Base-by-base conservation (phyloP, 2,888 invertebrate species). In the Osedax fenrisi region DNA sequence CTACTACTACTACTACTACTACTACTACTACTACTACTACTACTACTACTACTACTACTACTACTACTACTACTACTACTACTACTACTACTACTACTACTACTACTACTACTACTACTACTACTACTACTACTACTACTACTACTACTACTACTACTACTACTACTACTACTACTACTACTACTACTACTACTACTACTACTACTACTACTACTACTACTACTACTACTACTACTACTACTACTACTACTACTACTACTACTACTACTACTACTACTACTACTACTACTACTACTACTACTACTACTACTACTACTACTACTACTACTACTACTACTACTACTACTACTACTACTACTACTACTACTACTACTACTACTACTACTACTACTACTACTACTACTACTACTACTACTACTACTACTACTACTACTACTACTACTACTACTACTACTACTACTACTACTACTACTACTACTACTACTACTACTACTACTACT, bases 171-270 rank as follows among this genome's bases (percentile, higher is more conserved):
- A 41, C 41, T 41, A 41, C 41, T 41, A 41, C 41, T 41, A 41
- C 41, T 41, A 41, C 41, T 41, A 41, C 41, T 41, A 41, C 41
- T 41, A 41, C 41, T 41, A 41, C 41, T 41, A 41, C 41, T 41
- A 41, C 41, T 41, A 41, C 41, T 41, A 41, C 41, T 41, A 41
- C 41, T 41, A 41, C 41, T 41, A 41, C 41, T 41, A 41, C 41
- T 41, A 41, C 41, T 41, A 41, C 41, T 74, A 74, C 70, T 72
- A 73, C 70, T 72, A 72, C 70, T 73, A 73, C 70, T 73, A 72
- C 70, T 72, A 73, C 26, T 73, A 26, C 71, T 72, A 73, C 70
- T 73, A 72, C 56, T 73, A 73, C 70, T 73, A 72, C 70, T 73
- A 2, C 70, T 73, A 72, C 26, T 73, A 73, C 70, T 73, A 72